Percentiles rank a stretch among this genome's conserved stretches.
These are phyloP conservation scores for Mesorhabditis sp. DNA, from an alignment of 2,888 invertebrate species.

Conservation along the genomic window DNA sequence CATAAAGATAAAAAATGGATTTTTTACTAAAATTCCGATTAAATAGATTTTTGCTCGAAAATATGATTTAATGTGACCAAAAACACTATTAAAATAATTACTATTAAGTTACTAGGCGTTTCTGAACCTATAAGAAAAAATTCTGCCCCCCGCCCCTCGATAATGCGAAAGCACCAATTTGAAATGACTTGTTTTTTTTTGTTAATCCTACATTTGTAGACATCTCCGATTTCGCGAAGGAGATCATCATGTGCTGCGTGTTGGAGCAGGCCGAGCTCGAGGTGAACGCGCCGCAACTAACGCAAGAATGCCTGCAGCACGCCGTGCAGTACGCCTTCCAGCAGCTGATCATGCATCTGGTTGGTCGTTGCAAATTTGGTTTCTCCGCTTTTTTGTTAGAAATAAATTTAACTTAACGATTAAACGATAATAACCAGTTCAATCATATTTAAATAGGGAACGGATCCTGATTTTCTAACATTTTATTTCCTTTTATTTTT, in stretches of 20 bases:
- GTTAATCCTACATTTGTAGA: conserved; percentile 22
- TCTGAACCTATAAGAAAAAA: too few species aligned
- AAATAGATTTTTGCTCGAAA: background rate
- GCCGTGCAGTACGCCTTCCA: background rate
- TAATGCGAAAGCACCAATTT: background rate
- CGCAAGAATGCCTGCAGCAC: conserved; percentile 31
- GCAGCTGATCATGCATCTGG: background rate
- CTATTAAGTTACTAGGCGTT: too few species aligned
- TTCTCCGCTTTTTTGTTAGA: background rate
- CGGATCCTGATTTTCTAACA: too few species aligned
- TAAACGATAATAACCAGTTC: background rate
- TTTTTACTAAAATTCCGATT: too few species aligned
- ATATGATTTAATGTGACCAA: background rate
- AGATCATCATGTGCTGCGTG: conserved; percentile 55
- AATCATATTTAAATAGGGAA: too few species aligned
- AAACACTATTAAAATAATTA: too few species aligned
- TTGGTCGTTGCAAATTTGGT: background rate
- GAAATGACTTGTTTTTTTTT: background rate
- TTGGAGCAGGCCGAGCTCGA: conserved; percentile 52
- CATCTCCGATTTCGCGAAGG: conserved; percentile 55
- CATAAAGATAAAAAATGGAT: too few species aligned
- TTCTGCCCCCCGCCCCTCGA: background rate
- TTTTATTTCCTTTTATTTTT: conserved; percentile 8
- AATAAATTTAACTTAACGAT: background rate
- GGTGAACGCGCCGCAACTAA: conserved; percentile 48